Percentiles rank a stretch among this genome's conserved stretches.
Conservation (phyloP, 2,113 vertebrate genomes). For the Seriola aureovittata region DNA sequence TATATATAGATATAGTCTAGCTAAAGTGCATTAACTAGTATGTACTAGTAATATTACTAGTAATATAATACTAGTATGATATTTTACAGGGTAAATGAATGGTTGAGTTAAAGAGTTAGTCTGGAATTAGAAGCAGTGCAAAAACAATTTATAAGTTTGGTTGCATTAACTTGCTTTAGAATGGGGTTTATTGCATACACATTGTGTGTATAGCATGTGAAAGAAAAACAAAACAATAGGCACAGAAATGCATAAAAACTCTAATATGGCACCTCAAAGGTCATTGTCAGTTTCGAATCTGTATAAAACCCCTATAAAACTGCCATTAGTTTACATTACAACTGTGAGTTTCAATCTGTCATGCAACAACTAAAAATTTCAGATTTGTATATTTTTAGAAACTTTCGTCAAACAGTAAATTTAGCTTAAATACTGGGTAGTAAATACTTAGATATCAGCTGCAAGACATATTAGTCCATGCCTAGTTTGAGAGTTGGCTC, state of each 20-base stretch:
- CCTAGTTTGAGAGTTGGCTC: neutral
- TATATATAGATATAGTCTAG: no score
- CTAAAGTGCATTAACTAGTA: no score
- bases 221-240: neutral
- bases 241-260: neutral
- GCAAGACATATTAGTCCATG: neutral
- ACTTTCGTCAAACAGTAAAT: neutral
- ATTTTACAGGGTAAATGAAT: neutral
- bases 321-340: no score
- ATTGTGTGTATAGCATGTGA: neutral
- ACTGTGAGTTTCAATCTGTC: neutral
- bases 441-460: neutral
- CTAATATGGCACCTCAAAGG: neutral
- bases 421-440: neutral
- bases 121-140: no score
- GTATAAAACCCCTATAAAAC: neutral
- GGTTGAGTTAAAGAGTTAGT: neutral
- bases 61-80: no score
- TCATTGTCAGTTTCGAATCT: neutral
- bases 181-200: neutral
- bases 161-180: neutral
- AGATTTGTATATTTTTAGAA: neutral
- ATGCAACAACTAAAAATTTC: neutral
- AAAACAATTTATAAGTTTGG: no score
- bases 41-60: no score